A percentile compares a stretch with the other conserved stretches of the same genome.
Evolutionary conservation across 2,888 invertebrate genomes (phyloP).

Genomic region (Leucozona laternaria): DNA sequence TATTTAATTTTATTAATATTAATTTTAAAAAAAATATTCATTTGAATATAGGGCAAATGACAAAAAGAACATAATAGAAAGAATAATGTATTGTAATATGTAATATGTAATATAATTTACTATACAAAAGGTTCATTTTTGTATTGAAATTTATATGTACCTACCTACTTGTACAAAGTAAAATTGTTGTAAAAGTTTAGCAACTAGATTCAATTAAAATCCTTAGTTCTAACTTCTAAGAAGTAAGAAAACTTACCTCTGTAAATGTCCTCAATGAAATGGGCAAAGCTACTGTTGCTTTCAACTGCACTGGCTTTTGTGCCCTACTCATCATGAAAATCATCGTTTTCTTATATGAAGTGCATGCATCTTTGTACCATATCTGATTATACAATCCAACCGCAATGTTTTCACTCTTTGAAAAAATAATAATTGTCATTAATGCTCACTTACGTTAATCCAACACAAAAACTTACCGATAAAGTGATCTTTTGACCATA

Average conservation of each 20-base stretch:
- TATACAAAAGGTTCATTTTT: no score
- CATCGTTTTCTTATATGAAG: slow-evolving; percentile 79
- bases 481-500: slow-evolving; percentile 79
- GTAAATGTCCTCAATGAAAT: slow-evolving; percentile 80
- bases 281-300: slow-evolving; percentile 79
- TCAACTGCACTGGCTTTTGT: slow-evolving; percentile 79
- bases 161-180: no score
- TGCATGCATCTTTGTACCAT: slow-evolving; percentile 78
- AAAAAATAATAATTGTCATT: not conserved
- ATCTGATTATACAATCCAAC: slow-evolving; percentile 79
- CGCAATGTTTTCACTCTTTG: slow-evolving; percentile 79
- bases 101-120: no score
- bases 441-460: no score
- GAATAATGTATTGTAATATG: no score
- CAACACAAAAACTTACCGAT: slow-evolving; percentile 76
- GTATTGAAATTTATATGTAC: no score
- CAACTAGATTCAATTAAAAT: no score
- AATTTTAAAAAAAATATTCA: no score
- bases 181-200: no score
- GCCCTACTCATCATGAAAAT: slow-evolving; percentile 79
- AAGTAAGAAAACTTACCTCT: slow-evolving; percentile 76
- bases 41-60: no score
- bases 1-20: no score
- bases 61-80: no score
- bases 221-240: not conserved